phyloP scores from a whole-genome alignment of 1,140 invertebrate species.

The Drosophila suzukii region DNA sequence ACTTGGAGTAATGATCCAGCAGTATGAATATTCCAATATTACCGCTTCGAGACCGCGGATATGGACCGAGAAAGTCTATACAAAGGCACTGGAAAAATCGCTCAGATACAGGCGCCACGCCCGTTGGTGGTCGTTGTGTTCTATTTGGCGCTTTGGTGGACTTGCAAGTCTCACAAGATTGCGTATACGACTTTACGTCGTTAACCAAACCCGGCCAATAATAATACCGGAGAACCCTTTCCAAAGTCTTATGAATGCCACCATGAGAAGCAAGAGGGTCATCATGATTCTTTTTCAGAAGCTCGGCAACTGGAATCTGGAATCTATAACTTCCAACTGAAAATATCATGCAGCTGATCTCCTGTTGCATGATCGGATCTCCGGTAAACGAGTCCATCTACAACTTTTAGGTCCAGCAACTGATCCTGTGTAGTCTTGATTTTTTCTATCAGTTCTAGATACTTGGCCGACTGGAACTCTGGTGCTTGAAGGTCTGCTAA shows the following conservation, averaged over 20 bases:
- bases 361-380: too few relatives aligned
- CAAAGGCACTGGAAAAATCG: conserved; percentile 23
- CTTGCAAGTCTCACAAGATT: conserved; percentile 17
- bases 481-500: not conserved
- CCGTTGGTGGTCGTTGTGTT: too few relatives aligned
- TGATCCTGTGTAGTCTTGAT: not conserved
- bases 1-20: conserved; percentile 28
- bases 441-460: not conserved
- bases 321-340: too few relatives aligned
- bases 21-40: conserved; percentile 26
- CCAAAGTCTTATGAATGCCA: not conserved
- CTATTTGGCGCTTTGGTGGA: conserved; percentile 11
- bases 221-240: conserved; percentile 3
- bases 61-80: conserved; percentile 35
- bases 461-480: not conserved
- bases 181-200: conserved; percentile 15
- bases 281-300: too few relatives aligned
- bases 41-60: conserved; percentile 24
- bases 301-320: too few relatives aligned
- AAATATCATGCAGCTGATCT: too few relatives aligned
- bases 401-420: not conserved
- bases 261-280: conserved; percentile 1
- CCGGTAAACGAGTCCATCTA: too few relatives aligned
- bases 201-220: not conserved
- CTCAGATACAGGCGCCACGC: conserved; percentile 4